phyloP scores from a whole-genome alignment of 2,888 invertebrate genomes.

The Buathra laborator region DNA sequence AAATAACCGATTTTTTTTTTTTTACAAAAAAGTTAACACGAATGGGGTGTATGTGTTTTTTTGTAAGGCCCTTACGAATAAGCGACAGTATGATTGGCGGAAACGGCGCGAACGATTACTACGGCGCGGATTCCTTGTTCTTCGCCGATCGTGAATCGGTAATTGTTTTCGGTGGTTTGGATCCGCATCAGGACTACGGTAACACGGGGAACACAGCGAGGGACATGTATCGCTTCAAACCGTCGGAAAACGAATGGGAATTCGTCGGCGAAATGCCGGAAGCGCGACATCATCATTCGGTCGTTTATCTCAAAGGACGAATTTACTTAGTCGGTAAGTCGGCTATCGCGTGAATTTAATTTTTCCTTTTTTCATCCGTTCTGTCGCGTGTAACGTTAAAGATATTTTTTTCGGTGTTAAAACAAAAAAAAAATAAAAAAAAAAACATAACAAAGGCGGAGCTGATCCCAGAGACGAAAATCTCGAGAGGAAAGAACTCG shows the following conservation, averaged over 20 bases:
- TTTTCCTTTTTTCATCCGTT: not conserved
- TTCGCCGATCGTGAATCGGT: slow-evolving; percentile 88
- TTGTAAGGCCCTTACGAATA: slow-evolving; percentile 69
- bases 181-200: slow-evolving; percentile 88
- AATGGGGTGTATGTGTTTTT: not conserved
- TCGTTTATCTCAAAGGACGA: slow-evolving; percentile 88
- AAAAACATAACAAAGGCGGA: slow-evolving; percentile 86
- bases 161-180: slow-evolving; percentile 90
- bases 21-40: too few relatives aligned
- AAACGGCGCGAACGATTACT: slow-evolving; percentile 83
- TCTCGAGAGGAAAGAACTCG: slow-evolving; percentile 86
- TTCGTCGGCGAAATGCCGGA: slow-evolving; percentile 89
- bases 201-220: slow-evolving; percentile 88
- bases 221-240: slow-evolving; percentile 88
- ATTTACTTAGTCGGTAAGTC: slow-evolving; percentile 89
- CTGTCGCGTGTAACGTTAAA: slow-evolving; percentile 7
- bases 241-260: slow-evolving; percentile 89
- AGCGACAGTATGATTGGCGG: slow-evolving; percentile 71
- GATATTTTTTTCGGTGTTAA: not conserved
- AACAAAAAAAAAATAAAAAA: slow-evolving; percentile 32
- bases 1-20: too few relatives aligned
- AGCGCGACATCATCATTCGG: slow-evolving; percentile 90
- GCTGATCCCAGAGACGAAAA: slow-evolving; percentile 89
- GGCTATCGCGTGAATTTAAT: not conserved
- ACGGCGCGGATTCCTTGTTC: slow-evolving; percentile 86